phyloP scores from a whole-genome alignment of 2,797 vertebrate species.

The Somateria mollissima region DNA sequence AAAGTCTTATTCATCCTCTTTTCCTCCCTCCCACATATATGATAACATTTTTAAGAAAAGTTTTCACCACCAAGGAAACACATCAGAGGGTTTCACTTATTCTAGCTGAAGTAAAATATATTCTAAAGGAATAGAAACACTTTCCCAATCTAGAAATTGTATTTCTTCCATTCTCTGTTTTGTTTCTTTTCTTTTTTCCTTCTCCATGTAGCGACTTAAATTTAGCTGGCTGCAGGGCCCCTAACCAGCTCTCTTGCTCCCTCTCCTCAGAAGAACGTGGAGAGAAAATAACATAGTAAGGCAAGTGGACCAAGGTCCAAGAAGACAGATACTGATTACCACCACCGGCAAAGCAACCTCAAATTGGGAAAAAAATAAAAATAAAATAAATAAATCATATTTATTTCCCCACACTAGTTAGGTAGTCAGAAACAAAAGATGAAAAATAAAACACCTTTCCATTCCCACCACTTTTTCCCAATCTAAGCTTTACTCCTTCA shows the following conservation, averaged over 20 bases:
- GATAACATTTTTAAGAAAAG: neutral
- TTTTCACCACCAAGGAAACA: neutral
- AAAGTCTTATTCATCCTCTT: neutral
- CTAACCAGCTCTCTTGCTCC: neutral
- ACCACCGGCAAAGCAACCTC: neutral
- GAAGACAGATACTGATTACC: neutral
- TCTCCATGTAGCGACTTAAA: fast-evolving
- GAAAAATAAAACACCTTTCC: neutral
- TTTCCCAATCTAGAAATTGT: neutral
- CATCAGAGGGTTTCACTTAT: neutral
- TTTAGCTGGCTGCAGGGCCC: neutral
- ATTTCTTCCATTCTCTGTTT: neutral
- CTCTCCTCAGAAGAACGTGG: neutral
- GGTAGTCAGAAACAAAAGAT: neutral
- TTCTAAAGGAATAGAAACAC: neutral
- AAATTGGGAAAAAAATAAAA: neutral
- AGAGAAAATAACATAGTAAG: neutral
- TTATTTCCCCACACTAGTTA: neutral
- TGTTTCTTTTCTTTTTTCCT: neutral
- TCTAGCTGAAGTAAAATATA: neutral
- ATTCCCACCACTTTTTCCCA: neutral
- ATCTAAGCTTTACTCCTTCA: neutral
- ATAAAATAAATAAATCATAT: neutral
- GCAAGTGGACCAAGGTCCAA: neutral
- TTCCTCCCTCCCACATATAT: neutral